Base-by-base conservation (phyloP, 2,888 invertebrate species). In the Acronicta alni region DNA sequence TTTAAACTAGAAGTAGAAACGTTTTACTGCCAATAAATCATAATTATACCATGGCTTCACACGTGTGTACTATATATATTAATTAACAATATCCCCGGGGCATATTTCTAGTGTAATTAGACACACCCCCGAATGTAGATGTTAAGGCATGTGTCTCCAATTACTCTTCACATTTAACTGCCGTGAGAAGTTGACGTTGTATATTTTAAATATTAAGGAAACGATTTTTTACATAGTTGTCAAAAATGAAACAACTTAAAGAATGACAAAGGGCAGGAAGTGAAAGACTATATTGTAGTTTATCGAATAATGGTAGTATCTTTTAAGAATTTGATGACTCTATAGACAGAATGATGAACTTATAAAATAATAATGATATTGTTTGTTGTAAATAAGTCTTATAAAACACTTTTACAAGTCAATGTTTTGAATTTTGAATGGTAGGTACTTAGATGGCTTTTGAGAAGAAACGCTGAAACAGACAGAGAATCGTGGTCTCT, bases 71-170 rank as follows among this genome's bases (percentile, higher is more conserved):
- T 72, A 86, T 86, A 80, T 74, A 80, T 84, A 83, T 82, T 85
- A 84, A 86, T 86, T 88, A 86, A 81, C 83, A 84, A 82, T 82
- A 83, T 84, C 81, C 81, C 62, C 8, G 72, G 82, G 80, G 80
- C 75, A 88, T 88, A 88, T 89, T 89, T 88, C 83, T 83, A 81
- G 74, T 66, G 82, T 89, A 89, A 89, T 90, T 88, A 87, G 83
- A 79, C 72, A 72, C 82, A 79, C 75, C 78, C 80, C 71, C 66
- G 76, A 70, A 75, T 65, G 64, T 60, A 67, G 55, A 56, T 49
- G 65, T 65, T 48, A 42, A 57, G 44, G 76, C 89, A 89, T 88
- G 73, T 89, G 89, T 81, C 82, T 82, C 82, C 83, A 89, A 89
- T 89, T 89, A 89, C 81, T 88, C 86, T 53, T 59, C 85, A 76